phyloP scores from a whole-genome alignment of 2,113 vertebrate species.

The Lutjanus erythropterus region DNA sequence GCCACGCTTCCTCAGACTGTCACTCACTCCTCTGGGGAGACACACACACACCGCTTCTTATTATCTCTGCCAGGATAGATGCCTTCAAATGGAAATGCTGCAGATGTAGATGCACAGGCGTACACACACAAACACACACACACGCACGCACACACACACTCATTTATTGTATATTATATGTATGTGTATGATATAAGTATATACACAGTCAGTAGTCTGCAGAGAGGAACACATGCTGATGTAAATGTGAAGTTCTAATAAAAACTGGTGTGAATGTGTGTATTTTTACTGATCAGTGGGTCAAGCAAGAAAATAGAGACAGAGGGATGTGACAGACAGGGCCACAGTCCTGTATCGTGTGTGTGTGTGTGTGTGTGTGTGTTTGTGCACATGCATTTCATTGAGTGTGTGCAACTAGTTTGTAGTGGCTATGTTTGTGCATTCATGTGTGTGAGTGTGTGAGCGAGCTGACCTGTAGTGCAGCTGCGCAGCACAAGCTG shows the following conservation, averaged over 20 bases:
- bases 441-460: constrained; percentile 35
- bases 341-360: constrained; percentile 25
- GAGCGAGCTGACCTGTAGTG: constrained; percentile 76
- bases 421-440: constrained; percentile 28
- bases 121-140: constrained; percentile 35
- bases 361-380: constrained; percentile 35
- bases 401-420: constrained; percentile 46
- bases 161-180: constrained; percentile 7
- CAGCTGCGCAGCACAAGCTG: constrained; percentile 67
- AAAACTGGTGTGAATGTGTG: constrained; percentile 5
- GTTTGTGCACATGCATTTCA: constrained; percentile 1
- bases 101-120: constrained; percentile 41
- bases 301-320: constrained; percentile 27
- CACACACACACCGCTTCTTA: constrained; percentile 58
- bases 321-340: constrained; percentile 29
- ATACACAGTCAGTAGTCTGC: constrained; percentile 15
- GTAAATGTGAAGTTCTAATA: constrained; percentile 15
- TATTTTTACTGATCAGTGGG: constrained; percentile 27
- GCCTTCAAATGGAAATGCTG: constrained; percentile 73
- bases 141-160: no score
- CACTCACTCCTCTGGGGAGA: constrained; percentile 81
- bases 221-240: background rate
- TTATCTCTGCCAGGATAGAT: constrained; percentile 70
- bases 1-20: constrained; percentile 77
- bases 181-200: background rate